Evolutionary conservation across 1,140 invertebrate genomes (phyloP), one percentile per base, ranked within the genome.

Genomic region (Colletes latitarsis): DNA sequence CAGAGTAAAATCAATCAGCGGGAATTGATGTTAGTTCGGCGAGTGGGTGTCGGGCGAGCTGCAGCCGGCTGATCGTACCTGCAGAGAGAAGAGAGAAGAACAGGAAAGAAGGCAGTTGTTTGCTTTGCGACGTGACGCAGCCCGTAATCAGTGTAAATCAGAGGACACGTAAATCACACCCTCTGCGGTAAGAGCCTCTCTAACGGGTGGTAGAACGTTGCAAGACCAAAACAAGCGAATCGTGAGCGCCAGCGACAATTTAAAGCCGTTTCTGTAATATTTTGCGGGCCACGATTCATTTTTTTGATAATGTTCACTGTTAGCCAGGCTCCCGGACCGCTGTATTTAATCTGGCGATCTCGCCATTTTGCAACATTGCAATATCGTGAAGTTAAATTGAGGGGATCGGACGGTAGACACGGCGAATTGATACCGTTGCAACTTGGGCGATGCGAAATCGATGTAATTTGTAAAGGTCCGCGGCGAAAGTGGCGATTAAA

Each of bases 141-240:
- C 89, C 91, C 89, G 91, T 93, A 93, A 93, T 93, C 92, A 93
- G 92, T 91, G 92, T 93, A 93, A 93, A 93, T 93, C 92, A 93
- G 92, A 89, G 90, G 90, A 92, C 91, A 88, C 92, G 92, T 93
- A 93, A 93, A 93, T 93, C 92, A 93, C 91, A 91, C 89, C 84
- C 90, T 82, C 84, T 88, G 88, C 88, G 88, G 88, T 90, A 91
- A 92, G 88, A 87, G 84, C 64, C 87, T 87, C 88, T 90, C 88
- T 90, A 91, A 90, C 90, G 90, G 90, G 90, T 89, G 87, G 88
- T 84, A 82, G 82, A 76, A 79, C 66, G 30, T 46, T 62, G 71
- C 21, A 52, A 63, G 60, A 70, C 72, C 10, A 71, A 67, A 84
- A 75, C 43, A 60, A 53, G 46, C 57, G 58, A 15, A 63, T 55